Base-by-base conservation (phyloP, 2,113 vertebrate genomes). In the Eublepharis macularius region DNA sequence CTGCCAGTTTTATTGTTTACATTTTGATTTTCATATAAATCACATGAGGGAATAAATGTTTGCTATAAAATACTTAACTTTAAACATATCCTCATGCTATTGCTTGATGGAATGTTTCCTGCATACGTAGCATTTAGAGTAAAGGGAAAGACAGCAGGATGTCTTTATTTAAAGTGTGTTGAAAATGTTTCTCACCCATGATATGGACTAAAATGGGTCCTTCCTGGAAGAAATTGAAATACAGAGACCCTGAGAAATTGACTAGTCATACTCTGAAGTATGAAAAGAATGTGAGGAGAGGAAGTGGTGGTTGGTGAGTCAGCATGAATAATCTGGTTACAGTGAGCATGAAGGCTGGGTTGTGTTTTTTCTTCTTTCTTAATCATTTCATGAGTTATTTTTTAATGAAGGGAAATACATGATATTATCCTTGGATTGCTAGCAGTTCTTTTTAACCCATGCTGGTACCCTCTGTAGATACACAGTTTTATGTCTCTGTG, bases 291-390 rank as follows among this genome's bases (percentile, higher is more conserved):
- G 94, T 92, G 79, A 88, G 85, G 82, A 93, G 95, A 97, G 96
- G 96, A 97, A 96, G 95, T 94, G 45, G 96, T 81, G 78, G 91
- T 78, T 89, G 90, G 92, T 96, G 96, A 97, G 94, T 97, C 96
- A 95, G 94, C 93, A 92, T 95, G 95, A 96, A 90, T 94, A 89
- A 66, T 81, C 93, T 90, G 60, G 86, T 96, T 90, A 95, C 75
- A 4, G 87, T 94, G 94, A 94, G 89, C 94, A 86, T 63, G 90
- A 86, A 84, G 90, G 12, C 45, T 4, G 1, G 82, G 39, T 8
- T 77, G 32, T 79, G 83, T 82, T 90, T 87, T 90, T 93, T 43
- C 79, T 43, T 36, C 80, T 19, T 36, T 91, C 89, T 94, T 85
- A 86, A 81, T 94, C 93, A 90, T 91, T 90, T 91, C 86, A 91